Conservation (phyloP, 2,113 vertebrate species). For the Podiceps cristatus region DNA sequence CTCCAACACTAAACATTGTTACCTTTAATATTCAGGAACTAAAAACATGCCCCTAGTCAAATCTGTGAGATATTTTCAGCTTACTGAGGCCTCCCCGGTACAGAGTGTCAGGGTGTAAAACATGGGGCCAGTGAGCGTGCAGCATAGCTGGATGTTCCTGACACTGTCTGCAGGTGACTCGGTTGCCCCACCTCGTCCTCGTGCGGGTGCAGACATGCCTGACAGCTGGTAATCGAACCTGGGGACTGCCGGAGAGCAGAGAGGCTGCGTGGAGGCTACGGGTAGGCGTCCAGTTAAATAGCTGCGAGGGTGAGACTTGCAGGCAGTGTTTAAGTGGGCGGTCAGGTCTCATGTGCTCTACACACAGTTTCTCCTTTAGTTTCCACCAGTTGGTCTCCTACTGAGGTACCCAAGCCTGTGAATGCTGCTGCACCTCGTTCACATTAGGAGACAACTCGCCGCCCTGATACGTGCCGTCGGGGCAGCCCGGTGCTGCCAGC, state of each 20-base stretch:
- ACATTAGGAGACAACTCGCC: background rate
- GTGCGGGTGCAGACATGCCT: rapidly evolving
- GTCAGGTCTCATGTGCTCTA: background rate
- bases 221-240: rapidly evolving
- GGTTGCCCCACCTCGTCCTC: rapidly evolving
- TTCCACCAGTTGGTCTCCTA: background rate
- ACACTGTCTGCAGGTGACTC: background rate
- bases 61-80: background rate
- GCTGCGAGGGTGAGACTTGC: background rate
- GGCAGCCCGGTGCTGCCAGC: background rate
- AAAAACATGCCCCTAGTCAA: background rate
- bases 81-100: background rate
- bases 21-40: background rate
- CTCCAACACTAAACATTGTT: background rate
- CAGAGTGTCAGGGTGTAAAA: background rate
- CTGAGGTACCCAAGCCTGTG: background rate
- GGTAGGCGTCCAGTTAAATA: background rate
- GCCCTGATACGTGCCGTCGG: rapidly evolving
- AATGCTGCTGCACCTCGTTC: background rate
- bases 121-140: background rate
- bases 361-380: background rate
- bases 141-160: rapidly evolving
- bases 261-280: background rate
- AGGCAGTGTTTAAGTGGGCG: background rate
- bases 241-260: background rate